Evolutionary conservation across 2,113 vertebrate genomes (phyloP).

Genomic region (Microcebus murinus): DNA sequence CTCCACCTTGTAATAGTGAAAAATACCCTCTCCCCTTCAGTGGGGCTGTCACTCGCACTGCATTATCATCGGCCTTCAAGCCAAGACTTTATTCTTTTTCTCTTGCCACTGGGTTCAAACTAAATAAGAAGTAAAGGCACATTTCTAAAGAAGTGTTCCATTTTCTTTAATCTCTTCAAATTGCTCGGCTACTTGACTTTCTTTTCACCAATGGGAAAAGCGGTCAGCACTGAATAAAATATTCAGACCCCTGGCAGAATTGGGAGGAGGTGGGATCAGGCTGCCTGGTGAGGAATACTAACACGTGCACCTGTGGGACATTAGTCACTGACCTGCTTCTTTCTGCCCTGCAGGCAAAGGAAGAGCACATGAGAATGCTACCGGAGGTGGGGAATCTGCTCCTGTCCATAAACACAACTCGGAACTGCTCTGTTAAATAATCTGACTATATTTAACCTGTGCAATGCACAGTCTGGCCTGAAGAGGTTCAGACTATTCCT

Average conservation of each 20-base stretch:
- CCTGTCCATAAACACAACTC: background rate
- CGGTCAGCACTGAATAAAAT: slow-evolving; percentile 35
- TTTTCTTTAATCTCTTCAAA: slow-evolving; percentile 68
- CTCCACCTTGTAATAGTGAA: slow-evolving; percentile 27
- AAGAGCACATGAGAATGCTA: background rate
- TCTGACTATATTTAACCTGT: background rate
- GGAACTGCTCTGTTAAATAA: background rate
- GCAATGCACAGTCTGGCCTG: background rate
- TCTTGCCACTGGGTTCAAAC: slow-evolving; percentile 15
- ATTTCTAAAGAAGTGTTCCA: slow-evolving; percentile 29
- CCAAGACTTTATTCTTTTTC: slow-evolving; percentile 48
- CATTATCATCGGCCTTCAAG: slow-evolving; percentile 44
- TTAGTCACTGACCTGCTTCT: background rate
- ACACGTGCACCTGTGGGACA: background rate
- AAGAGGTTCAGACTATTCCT: background rate
- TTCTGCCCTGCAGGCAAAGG: background rate
- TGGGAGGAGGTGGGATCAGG: background rate
- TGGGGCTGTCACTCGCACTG: background rate
- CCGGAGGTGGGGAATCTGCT: background rate
- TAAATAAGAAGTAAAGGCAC: slow-evolving; percentile 18
- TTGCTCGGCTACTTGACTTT: slow-evolving; percentile 43
- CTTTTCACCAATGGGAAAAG: slow-evolving; percentile 32
- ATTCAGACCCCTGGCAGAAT: background rate
- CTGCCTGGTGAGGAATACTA: background rate
- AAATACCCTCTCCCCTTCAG: slow-evolving; percentile 45